Percentiles rank a stretch among this genome's conserved stretches.
These are phyloP conservation scores for Tetraneura akinire DNA, from an alignment of 1,140 invertebrate genomes.

Conservation along the genomic window DNA sequence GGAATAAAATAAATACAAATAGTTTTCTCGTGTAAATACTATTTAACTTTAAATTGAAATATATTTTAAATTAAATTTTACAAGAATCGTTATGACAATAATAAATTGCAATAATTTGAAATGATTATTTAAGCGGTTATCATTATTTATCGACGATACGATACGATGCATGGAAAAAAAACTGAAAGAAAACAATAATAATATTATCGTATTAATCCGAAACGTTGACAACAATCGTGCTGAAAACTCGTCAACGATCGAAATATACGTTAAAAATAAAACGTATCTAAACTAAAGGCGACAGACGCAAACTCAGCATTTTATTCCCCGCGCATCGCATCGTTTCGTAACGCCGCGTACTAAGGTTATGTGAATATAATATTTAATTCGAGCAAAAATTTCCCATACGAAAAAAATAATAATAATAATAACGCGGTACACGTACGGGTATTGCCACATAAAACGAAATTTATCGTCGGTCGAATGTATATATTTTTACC, in stretches of 20 bases:
- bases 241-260: slow-evolving; percentile 21
- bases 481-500: not conserved
- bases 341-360: not conserved
- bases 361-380: not conserved
- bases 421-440: too few species aligned
- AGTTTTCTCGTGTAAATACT: too few species aligned
- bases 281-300: not conserved
- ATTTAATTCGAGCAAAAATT: slow-evolving; percentile 26
- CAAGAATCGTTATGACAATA: too few species aligned
- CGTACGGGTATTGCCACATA: slow-evolving; percentile 31
- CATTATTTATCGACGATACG: too few species aligned
- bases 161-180: too few species aligned
- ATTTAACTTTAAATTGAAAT: too few species aligned
- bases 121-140: too few species aligned
- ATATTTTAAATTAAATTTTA: too few species aligned
- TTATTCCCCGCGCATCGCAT: not conserved
- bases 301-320: not conserved
- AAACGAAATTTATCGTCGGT: slow-evolving; percentile 45
- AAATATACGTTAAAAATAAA: not conserved
- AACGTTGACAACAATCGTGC: not conserved
- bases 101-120: too few species aligned
- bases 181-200: slow-evolving; percentile 14
- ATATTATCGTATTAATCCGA: too few species aligned
- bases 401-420: not conserved
- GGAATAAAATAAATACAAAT: too few species aligned